phyloP scores from a whole-genome alignment of 2,797 vertebrate genomes.

The Fratercula arctica region DNA sequence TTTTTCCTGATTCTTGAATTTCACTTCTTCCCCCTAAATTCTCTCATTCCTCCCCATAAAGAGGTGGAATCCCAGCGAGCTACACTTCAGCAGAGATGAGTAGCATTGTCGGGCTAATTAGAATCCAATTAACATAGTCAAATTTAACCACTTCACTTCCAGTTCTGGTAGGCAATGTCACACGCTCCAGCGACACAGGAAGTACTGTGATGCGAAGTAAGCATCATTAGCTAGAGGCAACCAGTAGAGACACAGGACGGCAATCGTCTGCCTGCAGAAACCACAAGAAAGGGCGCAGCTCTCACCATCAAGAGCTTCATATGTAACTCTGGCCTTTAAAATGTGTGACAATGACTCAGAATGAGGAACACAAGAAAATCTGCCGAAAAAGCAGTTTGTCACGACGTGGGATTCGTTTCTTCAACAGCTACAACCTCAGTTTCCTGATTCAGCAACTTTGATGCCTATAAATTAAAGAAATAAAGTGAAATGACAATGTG shows the following conservation, averaged over 20 bases:
- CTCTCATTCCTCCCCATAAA: not conserved
- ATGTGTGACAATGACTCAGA: constrained; percentile 72
- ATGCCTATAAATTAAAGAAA: constrained; percentile 72
- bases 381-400: constrained; percentile 71
- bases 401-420: constrained; percentile 69
- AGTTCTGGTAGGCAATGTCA: constrained; percentile 30
- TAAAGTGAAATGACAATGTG: constrained; percentile 58
- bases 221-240: not conserved
- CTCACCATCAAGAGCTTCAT: constrained; percentile 61
- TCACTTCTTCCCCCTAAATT: not conserved
- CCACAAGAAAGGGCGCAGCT: constrained; percentile 64
- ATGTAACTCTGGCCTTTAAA: constrained; percentile 58
- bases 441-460: constrained; percentile 77
- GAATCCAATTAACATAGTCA: not conserved
- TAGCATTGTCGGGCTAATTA: not conserved
- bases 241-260: not conserved
- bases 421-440: constrained; percentile 75
- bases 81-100: not conserved
- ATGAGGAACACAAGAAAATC: constrained; percentile 63
- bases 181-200: constrained; percentile 48
- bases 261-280: constrained; percentile 52
- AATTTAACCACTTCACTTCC: constrained; percentile 37
- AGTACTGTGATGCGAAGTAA: not conserved
- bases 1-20: not conserved
- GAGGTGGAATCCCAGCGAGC: not conserved